A percentile compares a stretch with the other conserved stretches of the same genome.
These are phyloP conservation scores for Calvadosia cruxmelitensis DNA, from an alignment of 30 jellyfish, hydroid and myxozoan species.

Conservation along the genomic window DNA sequence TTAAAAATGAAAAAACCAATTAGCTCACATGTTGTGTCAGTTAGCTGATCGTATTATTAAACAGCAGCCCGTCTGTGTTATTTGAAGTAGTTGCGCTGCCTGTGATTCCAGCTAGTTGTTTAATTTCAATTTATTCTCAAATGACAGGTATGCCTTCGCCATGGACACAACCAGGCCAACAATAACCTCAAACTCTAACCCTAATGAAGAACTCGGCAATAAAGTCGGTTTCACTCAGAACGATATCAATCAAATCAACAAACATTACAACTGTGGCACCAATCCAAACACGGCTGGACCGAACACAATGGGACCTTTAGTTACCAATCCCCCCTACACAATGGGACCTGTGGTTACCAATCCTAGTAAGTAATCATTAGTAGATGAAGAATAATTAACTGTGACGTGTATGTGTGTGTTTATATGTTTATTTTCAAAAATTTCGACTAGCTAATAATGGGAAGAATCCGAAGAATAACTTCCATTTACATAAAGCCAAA, in stretches of 20 bases:
- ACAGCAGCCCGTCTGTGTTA: too few species aligned
- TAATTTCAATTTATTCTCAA: neutral
- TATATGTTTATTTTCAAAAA: neutral
- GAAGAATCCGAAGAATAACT: too few species aligned
- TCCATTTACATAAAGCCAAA: neutral
- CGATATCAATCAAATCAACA: constrained; percentile 51
- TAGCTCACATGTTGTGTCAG: too few species aligned
- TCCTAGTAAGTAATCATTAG: constrained; percentile 18
- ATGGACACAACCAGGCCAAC: constrained; percentile 44
- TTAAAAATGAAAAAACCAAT: too few species aligned
- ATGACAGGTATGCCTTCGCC: constrained; percentile 50
- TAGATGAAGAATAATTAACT: too few species aligned
- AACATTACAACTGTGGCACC: constrained; percentile 56
- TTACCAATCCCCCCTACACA: neutral
- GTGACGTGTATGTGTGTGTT: neutral
- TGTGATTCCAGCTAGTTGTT: too few species aligned
- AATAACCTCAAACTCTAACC: constrained; percentile 35
- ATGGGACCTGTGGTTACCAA: neutral
- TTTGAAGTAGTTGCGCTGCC: too few species aligned
- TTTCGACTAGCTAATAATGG: constrained; percentile 9
- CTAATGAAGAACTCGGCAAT: constrained; percentile 47
- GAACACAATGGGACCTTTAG: neutral
- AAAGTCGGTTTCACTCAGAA: constrained; percentile 40
- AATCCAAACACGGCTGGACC: constrained; percentile 24
- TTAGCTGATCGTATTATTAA: too few species aligned